Conservation (phyloP, 2,797 vertebrate genomes). For the Gallinago stenura region DNA sequence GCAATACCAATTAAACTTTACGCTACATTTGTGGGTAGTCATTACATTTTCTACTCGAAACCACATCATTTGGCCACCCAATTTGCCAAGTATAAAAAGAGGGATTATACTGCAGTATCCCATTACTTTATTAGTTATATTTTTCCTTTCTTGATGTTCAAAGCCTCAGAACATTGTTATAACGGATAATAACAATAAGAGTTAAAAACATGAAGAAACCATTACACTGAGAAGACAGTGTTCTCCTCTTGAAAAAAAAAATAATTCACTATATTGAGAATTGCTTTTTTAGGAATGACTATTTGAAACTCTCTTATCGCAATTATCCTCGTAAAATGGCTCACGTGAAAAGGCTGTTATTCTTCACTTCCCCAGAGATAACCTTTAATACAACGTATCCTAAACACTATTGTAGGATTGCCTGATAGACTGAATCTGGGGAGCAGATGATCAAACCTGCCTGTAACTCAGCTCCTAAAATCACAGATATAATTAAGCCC, state of each 20-base stretch:
- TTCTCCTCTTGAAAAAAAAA: constrained; percentile 1
- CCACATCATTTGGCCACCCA: constrained; percentile 63
- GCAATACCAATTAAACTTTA: constrained; percentile 52
- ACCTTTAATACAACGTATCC: constrained; percentile 10
- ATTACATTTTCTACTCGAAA: constrained; percentile 50
- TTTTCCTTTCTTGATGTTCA: constrained; percentile 24
- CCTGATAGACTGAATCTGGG: background rate
- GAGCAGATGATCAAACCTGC: background rate
- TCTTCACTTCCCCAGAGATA: constrained; percentile 44
- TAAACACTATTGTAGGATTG: background rate
- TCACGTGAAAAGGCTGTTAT: constrained; percentile 28
- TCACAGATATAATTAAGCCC: background rate
- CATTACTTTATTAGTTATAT: constrained; percentile 31
- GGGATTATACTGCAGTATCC: constrained; percentile 38
- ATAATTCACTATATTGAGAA: constrained; percentile 43
- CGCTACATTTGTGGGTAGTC: constrained; percentile 60
- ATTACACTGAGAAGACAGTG: constrained; percentile 23
- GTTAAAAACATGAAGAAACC: constrained; percentile 63
- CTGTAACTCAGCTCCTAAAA: background rate
- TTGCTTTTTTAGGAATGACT: constrained; percentile 59
- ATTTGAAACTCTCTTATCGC: constrained; percentile 11
- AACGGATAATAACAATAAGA: constrained; percentile 67
- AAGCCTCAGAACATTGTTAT: constrained; percentile 44
- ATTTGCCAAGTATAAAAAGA: constrained; percentile 52
- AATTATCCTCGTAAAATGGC: constrained; percentile 26